Percentiles rank a stretch among this genome's conserved stretches.
These are phyloP conservation scores for Euglossa dilemma DNA, from an alignment of 1,140 invertebrate genomes.

Conservation along the genomic window DNA sequence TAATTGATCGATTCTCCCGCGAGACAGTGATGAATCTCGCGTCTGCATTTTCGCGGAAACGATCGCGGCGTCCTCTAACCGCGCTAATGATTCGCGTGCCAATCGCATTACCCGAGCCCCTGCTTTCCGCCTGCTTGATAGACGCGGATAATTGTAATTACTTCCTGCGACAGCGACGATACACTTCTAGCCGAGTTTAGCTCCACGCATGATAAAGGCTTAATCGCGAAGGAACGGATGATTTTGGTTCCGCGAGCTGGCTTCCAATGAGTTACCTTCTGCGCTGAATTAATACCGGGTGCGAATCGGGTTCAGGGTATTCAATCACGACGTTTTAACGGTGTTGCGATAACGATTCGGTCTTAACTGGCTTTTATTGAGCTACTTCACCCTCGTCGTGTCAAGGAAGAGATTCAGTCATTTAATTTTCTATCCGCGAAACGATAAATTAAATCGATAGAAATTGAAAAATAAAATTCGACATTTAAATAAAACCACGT, in stretches of 20 bases:
- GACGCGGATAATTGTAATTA: slow-evolving; percentile 15
- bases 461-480: too few relatives aligned
- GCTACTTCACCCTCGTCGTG: too few relatives aligned
- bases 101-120: background rate
- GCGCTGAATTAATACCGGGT: background rate
- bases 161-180: background rate
- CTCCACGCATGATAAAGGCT: background rate
- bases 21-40: slow-evolving; percentile 32
- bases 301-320: background rate
- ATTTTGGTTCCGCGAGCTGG: background rate
- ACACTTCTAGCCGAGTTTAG: background rate
- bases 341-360: too few relatives aligned
- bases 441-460: too few relatives aligned
- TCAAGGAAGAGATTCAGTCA: too few relatives aligned
- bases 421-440: too few relatives aligned
- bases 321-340: too few relatives aligned
- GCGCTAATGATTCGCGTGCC: slow-evolving; percentile 31
- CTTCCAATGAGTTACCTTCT: background rate
- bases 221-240: background rate
- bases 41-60: slow-evolving; percentile 48
- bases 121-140: background rate
- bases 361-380: too few relatives aligned
- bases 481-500: too few relatives aligned
- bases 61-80: slow-evolving; percentile 45
- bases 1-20: slow-evolving; percentile 56